Conservation (phyloP, 2,797 vertebrate genomes). For the Peromyscus nudipes region DNA sequence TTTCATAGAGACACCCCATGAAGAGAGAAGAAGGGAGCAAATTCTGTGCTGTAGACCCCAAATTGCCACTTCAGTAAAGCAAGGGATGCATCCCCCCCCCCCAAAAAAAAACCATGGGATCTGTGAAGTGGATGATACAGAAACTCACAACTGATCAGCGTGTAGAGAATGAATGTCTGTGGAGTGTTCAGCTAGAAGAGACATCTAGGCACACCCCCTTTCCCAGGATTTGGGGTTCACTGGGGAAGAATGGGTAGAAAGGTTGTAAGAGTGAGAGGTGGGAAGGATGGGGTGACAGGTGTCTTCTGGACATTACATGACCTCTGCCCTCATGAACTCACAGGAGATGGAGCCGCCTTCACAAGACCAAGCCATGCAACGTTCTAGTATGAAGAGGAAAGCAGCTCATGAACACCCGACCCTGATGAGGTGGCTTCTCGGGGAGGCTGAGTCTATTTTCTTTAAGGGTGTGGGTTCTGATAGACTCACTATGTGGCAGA, state of each 20-base stretch:
- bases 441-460: neutral
- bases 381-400: too few relatives aligned
- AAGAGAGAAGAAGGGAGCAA: neutral
- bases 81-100: too few relatives aligned
- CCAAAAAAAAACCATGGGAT: neutral
- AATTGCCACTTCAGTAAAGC: neutral
- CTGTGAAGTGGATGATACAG: neutral
- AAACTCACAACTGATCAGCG: neutral
- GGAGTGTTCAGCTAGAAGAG: neutral
- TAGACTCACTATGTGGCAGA: neutral
- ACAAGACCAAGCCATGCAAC: neutral
- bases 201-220: neutral
- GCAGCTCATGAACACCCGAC: neutral
- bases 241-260: neutral
- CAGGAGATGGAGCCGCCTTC: neutral
- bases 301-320: neutral
- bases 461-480: neutral
- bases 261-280: neutral
- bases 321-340: neutral
- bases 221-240: too few relatives aligned
- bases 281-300: neutral
- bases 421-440: neutral
- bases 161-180: neutral
- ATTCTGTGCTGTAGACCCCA: neutral
- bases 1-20: neutral